These are phyloP conservation scores for Lasioglossum lativentre DNA, from an alignment of 2,888 invertebrate species.

Conservation along the genomic window DNA sequence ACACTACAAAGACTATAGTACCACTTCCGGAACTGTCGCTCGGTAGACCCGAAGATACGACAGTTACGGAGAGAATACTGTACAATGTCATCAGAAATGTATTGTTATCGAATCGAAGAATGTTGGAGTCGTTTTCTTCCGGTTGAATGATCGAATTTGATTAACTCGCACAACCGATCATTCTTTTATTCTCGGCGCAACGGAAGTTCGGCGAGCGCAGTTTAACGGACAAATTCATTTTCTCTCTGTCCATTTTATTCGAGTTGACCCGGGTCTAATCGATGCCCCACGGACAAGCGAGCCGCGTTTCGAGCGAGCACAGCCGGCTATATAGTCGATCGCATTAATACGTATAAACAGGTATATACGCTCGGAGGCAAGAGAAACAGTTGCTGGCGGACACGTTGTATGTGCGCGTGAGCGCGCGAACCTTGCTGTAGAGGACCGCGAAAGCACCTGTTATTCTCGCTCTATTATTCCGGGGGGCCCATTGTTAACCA, in stretches of 20 bases:
- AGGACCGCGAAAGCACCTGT: conserved; percentile 46
- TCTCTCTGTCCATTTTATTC: conserved; percentile 1
- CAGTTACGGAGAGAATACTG: no score
- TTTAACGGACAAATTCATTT: not conserved
- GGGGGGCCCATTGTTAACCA: conserved; percentile 55
- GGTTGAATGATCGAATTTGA: not conserved
- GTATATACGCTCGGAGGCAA: not conserved
- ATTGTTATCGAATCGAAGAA: not conserved
- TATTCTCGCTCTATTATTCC: conserved; percentile 64
- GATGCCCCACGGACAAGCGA: conserved; percentile 1
- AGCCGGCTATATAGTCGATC: not conserved
- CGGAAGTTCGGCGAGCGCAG: not conserved
- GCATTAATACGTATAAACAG: conserved; percentile 17
- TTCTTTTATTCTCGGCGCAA: not conserved
- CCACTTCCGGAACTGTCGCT: no score
- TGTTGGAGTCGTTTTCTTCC: not conserved
- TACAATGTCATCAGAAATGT: not conserved
- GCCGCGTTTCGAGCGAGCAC: not conserved
- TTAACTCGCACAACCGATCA: not conserved
- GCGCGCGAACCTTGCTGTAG: not conserved
- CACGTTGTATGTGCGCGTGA: not conserved
- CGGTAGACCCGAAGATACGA: no score
- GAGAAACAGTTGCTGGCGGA: not conserved
- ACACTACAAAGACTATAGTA: no score
- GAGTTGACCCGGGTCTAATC: not conserved